A percentile compares a stretch with the other conserved stretches of the same genome.
phyloP scores from a whole-genome alignment of 2,797 vertebrate genomes.

The Acanthis flammea region DNA sequence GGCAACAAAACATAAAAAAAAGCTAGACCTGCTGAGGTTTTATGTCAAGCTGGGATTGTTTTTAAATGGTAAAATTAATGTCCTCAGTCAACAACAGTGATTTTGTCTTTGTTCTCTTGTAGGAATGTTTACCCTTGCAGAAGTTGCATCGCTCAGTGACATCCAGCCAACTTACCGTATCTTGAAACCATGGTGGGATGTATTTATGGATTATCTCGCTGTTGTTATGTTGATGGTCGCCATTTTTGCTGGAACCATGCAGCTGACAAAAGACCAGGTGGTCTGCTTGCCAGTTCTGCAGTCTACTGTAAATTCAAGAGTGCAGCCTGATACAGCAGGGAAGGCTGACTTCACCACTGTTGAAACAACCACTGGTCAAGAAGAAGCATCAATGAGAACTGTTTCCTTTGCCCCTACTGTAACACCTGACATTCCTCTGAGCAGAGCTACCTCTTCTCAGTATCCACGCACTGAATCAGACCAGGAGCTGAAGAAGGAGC shows the following conservation, averaged over 20 bases:
- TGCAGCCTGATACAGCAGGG: slow-evolving; percentile 45
- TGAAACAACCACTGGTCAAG: slow-evolving; percentile 73
- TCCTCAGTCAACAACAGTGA: background rate
- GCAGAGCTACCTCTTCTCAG: slow-evolving; percentile 66
- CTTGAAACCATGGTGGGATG: slow-evolving; percentile 99
- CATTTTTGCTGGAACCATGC: slow-evolving; percentile 99
- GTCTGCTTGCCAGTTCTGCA: slow-evolving; percentile 95
- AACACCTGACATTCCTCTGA: slow-evolving; percentile 64
- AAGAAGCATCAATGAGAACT: slow-evolving; percentile 69
- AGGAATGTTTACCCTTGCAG: slow-evolving; percentile 99
- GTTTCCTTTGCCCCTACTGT: slow-evolving; percentile 61
- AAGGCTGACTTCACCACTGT: slow-evolving; percentile 68
- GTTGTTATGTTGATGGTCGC: slow-evolving; percentile 98
- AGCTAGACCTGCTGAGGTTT: background rate
- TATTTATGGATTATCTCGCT: slow-evolving; percentile 99
- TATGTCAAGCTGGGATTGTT: background rate
- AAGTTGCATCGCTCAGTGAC: slow-evolving; percentile 98
- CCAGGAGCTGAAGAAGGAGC: slow-evolving; percentile 73
- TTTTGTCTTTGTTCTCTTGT: slow-evolving; percentile 66
- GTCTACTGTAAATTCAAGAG: slow-evolving; percentile 76
- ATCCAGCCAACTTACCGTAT: slow-evolving; percentile 98
- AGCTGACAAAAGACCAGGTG: slow-evolving; percentile 98
- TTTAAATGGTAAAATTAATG: background rate
- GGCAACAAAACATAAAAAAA: background rate
- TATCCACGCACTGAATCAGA: slow-evolving; percentile 55